Conservation (phyloP, 2,113 vertebrate genomes). For the Lophotis ruficrista region DNA sequence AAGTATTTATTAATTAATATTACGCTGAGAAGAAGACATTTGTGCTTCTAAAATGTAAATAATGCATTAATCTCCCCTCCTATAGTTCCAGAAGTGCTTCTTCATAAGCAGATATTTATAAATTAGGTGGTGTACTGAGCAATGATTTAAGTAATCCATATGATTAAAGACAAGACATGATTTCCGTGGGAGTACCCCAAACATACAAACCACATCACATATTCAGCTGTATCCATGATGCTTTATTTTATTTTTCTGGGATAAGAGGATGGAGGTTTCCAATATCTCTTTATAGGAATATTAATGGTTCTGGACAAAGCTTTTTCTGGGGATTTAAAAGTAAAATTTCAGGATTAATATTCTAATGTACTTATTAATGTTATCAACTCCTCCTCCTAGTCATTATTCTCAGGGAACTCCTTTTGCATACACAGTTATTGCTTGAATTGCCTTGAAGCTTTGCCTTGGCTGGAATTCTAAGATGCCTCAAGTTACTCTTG, state of each 20-base stretch:
- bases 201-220: not conserved
- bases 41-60: constrained; percentile 33
- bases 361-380: constrained; percentile 12
- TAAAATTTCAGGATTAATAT: constrained; percentile 32
- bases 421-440: not conserved
- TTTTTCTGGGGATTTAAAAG: constrained; percentile 53
- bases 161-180: not conserved
- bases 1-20: constrained; percentile 25
- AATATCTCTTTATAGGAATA: constrained; percentile 8
- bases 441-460: constrained; percentile 28
- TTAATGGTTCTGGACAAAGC: constrained; percentile 30
- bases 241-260: not conserved
- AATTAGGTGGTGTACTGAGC: not conserved
- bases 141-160: not conserved
- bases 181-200: not conserved
- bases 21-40: not conserved
- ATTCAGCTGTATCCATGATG: not conserved
- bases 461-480: constrained; percentile 2
- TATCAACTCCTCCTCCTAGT: not conserved
- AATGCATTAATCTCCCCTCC: not conserved
- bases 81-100: not conserved
- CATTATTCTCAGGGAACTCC: constrained; percentile 59
- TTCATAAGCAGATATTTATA: not conserved
- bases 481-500: not conserved
- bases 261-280: not conserved